Conservation (phyloP, 2,113 vertebrate genomes). For the Scartelaos histophorus region DNA sequence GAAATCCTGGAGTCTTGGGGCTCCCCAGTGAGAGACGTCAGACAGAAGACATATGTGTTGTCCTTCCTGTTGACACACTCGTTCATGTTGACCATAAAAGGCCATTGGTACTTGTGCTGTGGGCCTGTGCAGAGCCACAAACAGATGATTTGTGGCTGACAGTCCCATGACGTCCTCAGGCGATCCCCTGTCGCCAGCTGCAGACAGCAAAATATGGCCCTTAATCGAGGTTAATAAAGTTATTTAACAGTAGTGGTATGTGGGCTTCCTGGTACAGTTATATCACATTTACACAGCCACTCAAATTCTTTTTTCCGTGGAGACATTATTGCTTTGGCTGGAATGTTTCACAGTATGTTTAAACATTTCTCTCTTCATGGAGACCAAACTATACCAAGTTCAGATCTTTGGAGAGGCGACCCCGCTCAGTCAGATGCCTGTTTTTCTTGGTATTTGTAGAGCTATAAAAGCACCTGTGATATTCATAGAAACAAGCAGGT, state of each 20-base stretch:
- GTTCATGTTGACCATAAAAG: constrained; percentile 43
- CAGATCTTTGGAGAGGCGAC: no score
- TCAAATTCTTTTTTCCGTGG: not conserved
- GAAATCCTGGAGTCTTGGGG: constrained; percentile 25
- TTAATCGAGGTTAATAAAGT: no score
- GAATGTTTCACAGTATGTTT: no score
- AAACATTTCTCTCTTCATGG: no score
- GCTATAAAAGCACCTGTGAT: no score
- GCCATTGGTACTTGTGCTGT: constrained; percentile 17
- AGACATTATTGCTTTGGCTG: no score
- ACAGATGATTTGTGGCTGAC: constrained; percentile 54
- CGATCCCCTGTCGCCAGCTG: constrained; percentile 52
- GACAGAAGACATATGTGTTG: constrained; percentile 27
- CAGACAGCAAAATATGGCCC: not conserved
- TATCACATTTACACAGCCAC: not conserved
- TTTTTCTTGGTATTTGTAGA: no score
- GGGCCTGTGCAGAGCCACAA: constrained; percentile 54
- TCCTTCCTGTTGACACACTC: constrained; percentile 52
- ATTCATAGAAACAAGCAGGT: no score
- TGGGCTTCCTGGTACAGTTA: no score
- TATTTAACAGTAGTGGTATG: no score
- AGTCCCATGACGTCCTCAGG: constrained; percentile 47
- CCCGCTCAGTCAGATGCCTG: no score
- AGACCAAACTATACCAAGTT: no score
- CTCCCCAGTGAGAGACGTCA: constrained; percentile 36